phyloP scores from a whole-genome alignment of 2,888 invertebrate genomes.

The Sminthurinus aureus region DNA sequence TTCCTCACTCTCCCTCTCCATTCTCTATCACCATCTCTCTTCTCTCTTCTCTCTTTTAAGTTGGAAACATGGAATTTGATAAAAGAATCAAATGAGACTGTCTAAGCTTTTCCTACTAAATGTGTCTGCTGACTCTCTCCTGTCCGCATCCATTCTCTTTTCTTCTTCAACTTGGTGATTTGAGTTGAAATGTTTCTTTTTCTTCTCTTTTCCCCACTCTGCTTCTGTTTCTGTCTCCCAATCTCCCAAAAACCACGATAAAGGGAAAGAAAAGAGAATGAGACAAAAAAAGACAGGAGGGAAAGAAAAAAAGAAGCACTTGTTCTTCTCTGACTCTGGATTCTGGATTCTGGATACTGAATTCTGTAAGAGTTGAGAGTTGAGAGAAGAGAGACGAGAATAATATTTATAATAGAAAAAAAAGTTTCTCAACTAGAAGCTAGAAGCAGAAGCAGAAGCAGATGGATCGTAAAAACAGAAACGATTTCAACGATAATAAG shows the following conservation, averaged over 20 bases:
- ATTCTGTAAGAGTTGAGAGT: too few relatives aligned
- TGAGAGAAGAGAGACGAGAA: background rate
- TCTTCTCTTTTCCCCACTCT: background rate
- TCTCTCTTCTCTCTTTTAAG: background rate
- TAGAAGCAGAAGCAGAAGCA: too few relatives aligned
- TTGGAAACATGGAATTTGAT: background rate
- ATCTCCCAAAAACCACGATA: background rate
- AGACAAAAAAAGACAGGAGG: background rate
- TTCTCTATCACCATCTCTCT: background rate
- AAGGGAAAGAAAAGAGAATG: background rate
- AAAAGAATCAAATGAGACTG: background rate
- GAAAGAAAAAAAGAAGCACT: background rate
- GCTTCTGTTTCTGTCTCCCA: background rate
- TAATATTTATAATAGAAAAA: constrained; percentile 25
- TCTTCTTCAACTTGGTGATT: background rate
- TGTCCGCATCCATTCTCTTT: background rate
- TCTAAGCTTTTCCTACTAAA: background rate
- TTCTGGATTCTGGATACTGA: too few relatives aligned
- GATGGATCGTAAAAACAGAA: constrained; percentile 39
- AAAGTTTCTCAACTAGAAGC: constrained; percentile 6
- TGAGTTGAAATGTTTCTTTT: background rate
- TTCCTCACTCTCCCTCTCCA: background rate
- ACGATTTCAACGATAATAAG: constrained; percentile 37
- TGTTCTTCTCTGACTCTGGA: too few relatives aligned
- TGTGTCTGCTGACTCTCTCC: background rate